These are phyloP conservation scores for Gadopsis marmoratus DNA, from an alignment of 2,797 vertebrate genomes.

Conservation along the genomic window DNA sequence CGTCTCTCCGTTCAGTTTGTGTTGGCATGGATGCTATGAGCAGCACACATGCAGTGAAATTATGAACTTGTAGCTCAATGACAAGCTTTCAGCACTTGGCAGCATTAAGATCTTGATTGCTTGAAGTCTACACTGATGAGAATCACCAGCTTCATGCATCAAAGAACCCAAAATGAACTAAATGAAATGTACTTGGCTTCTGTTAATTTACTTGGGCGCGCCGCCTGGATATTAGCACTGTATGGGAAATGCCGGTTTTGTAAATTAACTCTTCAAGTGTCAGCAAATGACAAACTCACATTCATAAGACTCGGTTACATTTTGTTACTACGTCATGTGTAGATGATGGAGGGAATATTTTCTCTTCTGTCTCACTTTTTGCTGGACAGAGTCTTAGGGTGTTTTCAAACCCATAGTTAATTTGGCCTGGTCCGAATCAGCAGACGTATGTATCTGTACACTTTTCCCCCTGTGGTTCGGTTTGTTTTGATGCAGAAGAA, in stretches of 20 bases:
- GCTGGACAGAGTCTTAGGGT: background rate
- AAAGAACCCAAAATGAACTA: constrained; percentile 13
- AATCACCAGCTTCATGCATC: constrained; percentile 26
- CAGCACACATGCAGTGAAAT: constrained; percentile 39
- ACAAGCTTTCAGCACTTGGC: constrained; percentile 56
- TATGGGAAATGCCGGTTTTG: constrained; percentile 29
- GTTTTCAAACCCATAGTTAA: too few species aligned
- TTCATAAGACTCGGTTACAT: background rate
- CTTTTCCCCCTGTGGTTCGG: too few species aligned
- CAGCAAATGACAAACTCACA: constrained; percentile 26
- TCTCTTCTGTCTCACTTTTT: constrained; percentile 6
- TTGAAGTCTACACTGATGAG: constrained; percentile 25
- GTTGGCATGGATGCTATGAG: constrained; percentile 25
- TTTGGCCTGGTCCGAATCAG: too few species aligned
- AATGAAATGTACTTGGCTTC: constrained; percentile 39
- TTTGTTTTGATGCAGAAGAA: too few species aligned
- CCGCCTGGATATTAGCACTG: constrained; percentile 41
- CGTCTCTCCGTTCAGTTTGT: constrained; percentile 45
- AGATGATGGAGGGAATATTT: constrained; percentile 2
- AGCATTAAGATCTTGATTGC: constrained; percentile 10
- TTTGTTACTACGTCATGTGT: constrained; percentile 9
- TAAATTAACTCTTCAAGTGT: constrained; percentile 52
- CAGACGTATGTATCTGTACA: too few species aligned
- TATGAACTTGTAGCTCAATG: constrained; percentile 25
- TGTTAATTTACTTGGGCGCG: constrained; percentile 45